Evolutionary conservation across 1,140 invertebrate species (phyloP).

Genomic region (Myzus persicae): DNA sequence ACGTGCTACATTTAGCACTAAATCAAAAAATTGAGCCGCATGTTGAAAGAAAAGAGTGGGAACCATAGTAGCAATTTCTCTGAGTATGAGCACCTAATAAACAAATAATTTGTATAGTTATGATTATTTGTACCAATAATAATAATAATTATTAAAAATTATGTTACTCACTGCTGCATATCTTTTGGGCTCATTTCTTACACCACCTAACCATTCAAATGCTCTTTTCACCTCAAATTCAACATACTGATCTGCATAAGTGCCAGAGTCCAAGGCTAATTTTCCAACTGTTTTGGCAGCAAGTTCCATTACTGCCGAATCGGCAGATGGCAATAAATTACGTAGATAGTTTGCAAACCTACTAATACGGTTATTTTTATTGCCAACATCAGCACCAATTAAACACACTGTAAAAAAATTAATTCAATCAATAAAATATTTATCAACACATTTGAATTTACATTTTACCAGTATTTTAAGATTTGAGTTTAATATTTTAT

Average conservation of each 20-base stretch:
- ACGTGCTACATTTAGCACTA: constrained; percentile 90
- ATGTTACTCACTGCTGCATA: constrained; percentile 79
- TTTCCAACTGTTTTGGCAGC: constrained; percentile 94
- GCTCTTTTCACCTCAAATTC: constrained; percentile 95
- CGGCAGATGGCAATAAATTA: constrained; percentile 87
- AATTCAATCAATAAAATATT: constrained; percentile 2
- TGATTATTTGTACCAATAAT: background rate
- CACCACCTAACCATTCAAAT: constrained; percentile 90
- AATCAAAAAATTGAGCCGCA: constrained; percentile 94
- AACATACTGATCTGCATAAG: constrained; percentile 93
- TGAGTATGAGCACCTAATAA: constrained; percentile 79
- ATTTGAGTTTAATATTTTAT: background rate
- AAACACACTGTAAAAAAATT: constrained; percentile 77
- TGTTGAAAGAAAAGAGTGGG: constrained; percentile 99
- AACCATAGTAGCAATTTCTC: constrained; percentile 93
- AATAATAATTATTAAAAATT: background rate
- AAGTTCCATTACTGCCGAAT: constrained; percentile 93
- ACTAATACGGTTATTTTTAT: constrained; percentile 86
- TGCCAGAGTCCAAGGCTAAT: constrained; percentile 88
- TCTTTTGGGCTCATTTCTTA: constrained; percentile 86
- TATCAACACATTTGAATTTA: background rate
- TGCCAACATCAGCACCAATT: constrained; percentile 90
- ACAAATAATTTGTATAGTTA: background rate
- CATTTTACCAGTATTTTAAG: background rate
- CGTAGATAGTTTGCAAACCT: constrained; percentile 93